These are phyloP conservation scores for Apodemus sylvaticus DNA, from an alignment of 2,113 vertebrate genomes.

Conservation along the genomic window DNA sequence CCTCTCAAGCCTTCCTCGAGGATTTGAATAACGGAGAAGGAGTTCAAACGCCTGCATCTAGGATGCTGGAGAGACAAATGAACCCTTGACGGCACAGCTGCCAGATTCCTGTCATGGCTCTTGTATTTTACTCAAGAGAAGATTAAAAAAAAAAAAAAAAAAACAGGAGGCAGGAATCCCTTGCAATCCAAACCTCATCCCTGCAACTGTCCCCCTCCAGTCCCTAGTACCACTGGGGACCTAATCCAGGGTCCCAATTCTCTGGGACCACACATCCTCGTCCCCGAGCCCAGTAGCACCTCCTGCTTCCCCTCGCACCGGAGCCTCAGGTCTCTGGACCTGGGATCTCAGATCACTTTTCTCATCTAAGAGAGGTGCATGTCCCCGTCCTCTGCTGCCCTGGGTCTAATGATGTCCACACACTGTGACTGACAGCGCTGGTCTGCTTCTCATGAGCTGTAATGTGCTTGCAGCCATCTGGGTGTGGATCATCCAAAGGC, in stretches of 20 bases:
- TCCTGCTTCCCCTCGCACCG: neutral
- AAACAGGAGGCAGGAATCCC: neutral
- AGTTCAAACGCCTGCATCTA: fast-evolving
- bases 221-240: neutral
- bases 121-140: neutral
- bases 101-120: neutral
- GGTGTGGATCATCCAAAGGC: neutral
- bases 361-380: fast-evolving
- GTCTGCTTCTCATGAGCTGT: neutral
- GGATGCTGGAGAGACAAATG: neutral
- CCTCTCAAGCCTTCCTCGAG: neutral
- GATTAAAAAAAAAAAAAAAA: no score
- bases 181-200: fast-evolving
- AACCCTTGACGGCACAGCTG: neutral
- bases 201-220: neutral
- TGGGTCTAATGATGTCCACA: fast-evolving
- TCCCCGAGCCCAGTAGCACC: neutral
- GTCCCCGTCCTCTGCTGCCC: neutral
- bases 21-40: neutral
- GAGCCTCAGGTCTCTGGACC: neutral
- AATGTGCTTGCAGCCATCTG: neutral
- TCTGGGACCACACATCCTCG: neutral
- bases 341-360: neutral
- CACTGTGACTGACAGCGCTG: no score
- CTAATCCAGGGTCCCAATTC: neutral